Conservation (phyloP, 2,113 vertebrate genomes). For the Brevimyrus niger region DNA sequence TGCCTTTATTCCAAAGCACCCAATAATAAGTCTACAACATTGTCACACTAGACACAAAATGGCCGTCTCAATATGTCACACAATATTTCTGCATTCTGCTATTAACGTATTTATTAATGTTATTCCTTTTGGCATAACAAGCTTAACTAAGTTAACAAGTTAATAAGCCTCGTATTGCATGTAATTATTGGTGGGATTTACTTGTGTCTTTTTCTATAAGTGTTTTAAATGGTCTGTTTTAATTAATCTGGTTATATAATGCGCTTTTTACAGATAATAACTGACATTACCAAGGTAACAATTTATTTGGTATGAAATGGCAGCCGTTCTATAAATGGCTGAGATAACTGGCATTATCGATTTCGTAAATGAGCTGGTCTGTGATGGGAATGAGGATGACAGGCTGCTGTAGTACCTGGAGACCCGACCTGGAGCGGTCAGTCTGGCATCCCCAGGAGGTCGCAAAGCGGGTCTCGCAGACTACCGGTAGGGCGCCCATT, state of each 20-base stretch:
- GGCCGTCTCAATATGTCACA: not conserved
- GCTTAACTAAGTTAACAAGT: not conserved
- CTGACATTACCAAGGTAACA: not conserved
- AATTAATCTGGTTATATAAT: not conserved
- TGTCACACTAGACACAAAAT: not conserved
- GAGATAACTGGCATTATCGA: not conserved
- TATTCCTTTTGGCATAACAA: not conserved
- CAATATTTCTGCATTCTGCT: not conserved
- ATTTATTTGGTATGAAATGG: not conserved
- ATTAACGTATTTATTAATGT: not conserved
- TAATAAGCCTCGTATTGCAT: not conserved
- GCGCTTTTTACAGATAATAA: not conserved
- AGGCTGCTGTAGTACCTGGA: not conserved
- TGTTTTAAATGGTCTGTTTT: not conserved
- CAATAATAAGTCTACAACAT: not conserved
- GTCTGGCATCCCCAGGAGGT: conserved; percentile 22
- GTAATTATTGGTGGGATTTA: not conserved
- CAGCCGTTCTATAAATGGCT: not conserved
- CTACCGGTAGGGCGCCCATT: not conserved
- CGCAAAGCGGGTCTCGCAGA: conserved; percentile 39
- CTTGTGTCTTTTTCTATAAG: not conserved
- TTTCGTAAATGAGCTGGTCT: not conserved
- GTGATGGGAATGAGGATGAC: not conserved
- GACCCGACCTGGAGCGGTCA: not conserved
- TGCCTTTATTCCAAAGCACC: not conserved